A percentile compares a stretch with the other conserved stretches of the same genome.
Conservation (phyloP, 2,888 invertebrate species). For the Chrysopilus asiliformis region DNA sequence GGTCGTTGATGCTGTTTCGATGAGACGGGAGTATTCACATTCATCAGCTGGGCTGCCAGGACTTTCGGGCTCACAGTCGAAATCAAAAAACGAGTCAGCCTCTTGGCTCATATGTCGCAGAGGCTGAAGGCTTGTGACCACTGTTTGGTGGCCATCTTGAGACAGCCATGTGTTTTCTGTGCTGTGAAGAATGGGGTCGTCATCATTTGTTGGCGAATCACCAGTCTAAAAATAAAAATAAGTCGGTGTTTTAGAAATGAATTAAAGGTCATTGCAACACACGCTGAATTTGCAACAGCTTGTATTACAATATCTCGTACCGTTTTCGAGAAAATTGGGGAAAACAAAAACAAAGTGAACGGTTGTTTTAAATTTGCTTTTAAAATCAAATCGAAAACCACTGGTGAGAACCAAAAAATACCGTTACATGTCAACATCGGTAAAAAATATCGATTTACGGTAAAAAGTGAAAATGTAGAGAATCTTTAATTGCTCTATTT, state of each 20-base stretch:
- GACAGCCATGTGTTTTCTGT: constrained; percentile 30
- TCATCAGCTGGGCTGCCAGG: constrained; percentile 58
- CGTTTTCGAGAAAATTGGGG: too few species aligned
- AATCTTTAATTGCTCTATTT: too few species aligned
- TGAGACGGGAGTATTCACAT: constrained; percentile 39
- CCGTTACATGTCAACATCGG: too few species aligned
- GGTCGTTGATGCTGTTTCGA: constrained; percentile 41
- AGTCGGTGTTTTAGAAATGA: background rate
- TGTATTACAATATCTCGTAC: too few species aligned
- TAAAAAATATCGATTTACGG: too few species aligned
- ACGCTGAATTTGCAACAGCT: too few species aligned
- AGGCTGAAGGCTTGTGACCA: constrained; percentile 39
- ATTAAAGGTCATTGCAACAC: too few species aligned
- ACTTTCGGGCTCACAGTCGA: constrained; percentile 50
- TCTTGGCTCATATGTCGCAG: constrained; percentile 36
- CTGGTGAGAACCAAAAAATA: too few species aligned
- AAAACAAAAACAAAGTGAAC: too few species aligned
- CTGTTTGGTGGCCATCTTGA: constrained; percentile 25
- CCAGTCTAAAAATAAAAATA: constrained; percentile 22
- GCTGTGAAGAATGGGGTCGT: constrained; percentile 31
- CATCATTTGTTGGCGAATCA: constrained; percentile 25
- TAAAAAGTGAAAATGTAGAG: too few species aligned
- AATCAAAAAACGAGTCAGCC: constrained; percentile 49
- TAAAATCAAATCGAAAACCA: background rate
- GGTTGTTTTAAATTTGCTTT: too few species aligned